Evolutionary conservation across 2,888 invertebrate genomes (phyloP).

Genomic region (Pemphredon lugubris): DNA sequence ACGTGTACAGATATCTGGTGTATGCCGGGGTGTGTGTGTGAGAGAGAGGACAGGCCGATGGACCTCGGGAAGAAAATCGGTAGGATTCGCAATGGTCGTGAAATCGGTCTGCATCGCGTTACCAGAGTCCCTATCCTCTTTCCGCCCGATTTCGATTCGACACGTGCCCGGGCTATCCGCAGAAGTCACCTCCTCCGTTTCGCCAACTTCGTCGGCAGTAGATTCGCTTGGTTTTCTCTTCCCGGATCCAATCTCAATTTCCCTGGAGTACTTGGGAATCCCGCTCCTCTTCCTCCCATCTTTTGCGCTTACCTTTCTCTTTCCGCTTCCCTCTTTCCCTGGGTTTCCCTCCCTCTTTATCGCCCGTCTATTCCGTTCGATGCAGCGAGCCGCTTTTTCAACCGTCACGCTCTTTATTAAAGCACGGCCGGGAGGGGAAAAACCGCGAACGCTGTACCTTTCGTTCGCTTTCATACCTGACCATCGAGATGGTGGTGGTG

Average conservation of each 20-base stretch:
- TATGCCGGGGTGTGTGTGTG: slow-evolving; percentile 19
- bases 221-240: slow-evolving; percentile 54
- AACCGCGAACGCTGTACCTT: neutral
- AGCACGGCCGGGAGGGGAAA: too few species aligned
- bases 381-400: slow-evolving; percentile 33
- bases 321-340: slow-evolving; percentile 9
- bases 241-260: slow-evolving; percentile 74
- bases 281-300: slow-evolving; percentile 7
- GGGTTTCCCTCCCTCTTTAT: slow-evolving; percentile 34
- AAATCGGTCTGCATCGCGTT: slow-evolving; percentile 39
- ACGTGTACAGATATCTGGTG: too few species aligned
- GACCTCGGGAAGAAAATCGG: slow-evolving; percentile 37
- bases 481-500: too few species aligned
- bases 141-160: slow-evolving; percentile 39
- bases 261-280: slow-evolving; percentile 60
- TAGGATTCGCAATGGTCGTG: slow-evolving; percentile 39
- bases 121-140: neutral
- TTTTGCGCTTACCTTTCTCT: slow-evolving; percentile 17
- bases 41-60: slow-evolving; percentile 17
- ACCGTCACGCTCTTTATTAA: slow-evolving; percentile 17
- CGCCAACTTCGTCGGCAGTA: slow-evolving; percentile 27
- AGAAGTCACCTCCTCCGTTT: slow-evolving; percentile 17
- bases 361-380: slow-evolving; percentile 59
- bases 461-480: too few species aligned
- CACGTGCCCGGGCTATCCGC: slow-evolving; percentile 44